Percentiles rank a stretch among this genome's conserved stretches.
Evolutionary conservation across 2,113 vertebrate genomes (phyloP).

Genomic region (Anhinga rufa): DNA sequence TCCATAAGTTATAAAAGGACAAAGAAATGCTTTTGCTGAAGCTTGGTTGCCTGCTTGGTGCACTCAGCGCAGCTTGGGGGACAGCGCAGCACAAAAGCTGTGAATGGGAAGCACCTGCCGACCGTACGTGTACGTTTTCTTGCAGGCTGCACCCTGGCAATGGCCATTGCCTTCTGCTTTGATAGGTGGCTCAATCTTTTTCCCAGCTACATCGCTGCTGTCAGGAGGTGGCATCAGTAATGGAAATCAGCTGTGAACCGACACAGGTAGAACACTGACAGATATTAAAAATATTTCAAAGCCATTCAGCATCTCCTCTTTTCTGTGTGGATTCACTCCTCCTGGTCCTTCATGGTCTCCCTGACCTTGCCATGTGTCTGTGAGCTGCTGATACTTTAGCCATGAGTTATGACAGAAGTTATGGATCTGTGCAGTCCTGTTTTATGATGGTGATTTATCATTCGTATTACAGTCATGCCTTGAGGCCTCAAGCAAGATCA

Average conservation of each 20-base stretch:
- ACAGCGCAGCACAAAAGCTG: neutral
- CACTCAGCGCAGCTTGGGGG: neutral
- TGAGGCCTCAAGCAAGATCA: slow-evolving; percentile 28
- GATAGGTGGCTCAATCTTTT: neutral
- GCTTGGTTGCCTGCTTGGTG: neutral
- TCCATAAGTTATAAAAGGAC: neutral
- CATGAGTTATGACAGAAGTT: neutral
- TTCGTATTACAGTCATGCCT: slow-evolving; percentile 30
- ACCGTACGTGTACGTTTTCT: rapidly evolving
- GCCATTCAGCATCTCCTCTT: neutral
- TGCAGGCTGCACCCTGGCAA: neutral
- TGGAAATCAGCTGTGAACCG: neutral
- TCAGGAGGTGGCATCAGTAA: neutral
- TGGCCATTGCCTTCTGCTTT: neutral
- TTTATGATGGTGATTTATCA: slow-evolving; percentile 41
- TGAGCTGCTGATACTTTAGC: neutral
- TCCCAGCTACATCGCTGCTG: rapidly evolving
- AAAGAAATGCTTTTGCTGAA: neutral
- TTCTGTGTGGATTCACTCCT: neutral
- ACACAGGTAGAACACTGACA: neutral
- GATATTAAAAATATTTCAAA: neutral
- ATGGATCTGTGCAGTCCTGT: slow-evolving; percentile 2
- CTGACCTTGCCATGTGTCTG: neutral
- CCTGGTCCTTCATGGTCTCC: neutral
- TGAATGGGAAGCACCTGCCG: rapidly evolving